Conservation (phyloP, 2,113 vertebrate species). For the Coptodon rendalli region DNA sequence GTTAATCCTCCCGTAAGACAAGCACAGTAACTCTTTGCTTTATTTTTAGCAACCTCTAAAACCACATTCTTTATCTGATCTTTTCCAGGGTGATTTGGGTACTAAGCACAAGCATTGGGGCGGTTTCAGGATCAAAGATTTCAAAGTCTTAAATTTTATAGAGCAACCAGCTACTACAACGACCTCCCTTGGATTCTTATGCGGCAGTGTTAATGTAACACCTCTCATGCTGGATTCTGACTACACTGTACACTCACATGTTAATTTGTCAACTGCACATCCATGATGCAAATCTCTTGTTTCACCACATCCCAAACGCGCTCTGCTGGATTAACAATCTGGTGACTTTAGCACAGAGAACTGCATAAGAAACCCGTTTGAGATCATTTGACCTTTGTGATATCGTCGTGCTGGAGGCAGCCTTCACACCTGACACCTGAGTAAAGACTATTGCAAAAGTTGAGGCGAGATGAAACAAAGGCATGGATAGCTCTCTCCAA, state of each 20-base stretch:
- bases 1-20: neutral
- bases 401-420: neutral
- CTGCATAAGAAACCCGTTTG: neutral
- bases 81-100: neutral
- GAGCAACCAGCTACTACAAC: neutral
- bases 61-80: neutral
- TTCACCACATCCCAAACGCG: rapidly evolving
- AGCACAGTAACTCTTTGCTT: neutral
- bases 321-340: neutral
- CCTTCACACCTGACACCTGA: neutral
- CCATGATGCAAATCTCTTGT: neutral
- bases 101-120: neutral
- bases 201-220: neutral
- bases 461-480: neutral
- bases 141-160: neutral
- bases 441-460: neutral
- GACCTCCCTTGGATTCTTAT: neutral
- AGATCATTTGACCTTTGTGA: neutral
- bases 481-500: neutral
- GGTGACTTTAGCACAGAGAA: neutral
- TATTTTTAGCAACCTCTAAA: neutral
- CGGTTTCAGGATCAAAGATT: neutral
- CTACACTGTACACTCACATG: neutral
- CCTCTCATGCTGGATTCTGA: neutral
- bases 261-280: neutral